Evolutionary conservation across 2,888 invertebrate species (phyloP), one percentile per base, ranked within the genome.

Genomic region (Sinohyriopsis cumingii): DNA sequence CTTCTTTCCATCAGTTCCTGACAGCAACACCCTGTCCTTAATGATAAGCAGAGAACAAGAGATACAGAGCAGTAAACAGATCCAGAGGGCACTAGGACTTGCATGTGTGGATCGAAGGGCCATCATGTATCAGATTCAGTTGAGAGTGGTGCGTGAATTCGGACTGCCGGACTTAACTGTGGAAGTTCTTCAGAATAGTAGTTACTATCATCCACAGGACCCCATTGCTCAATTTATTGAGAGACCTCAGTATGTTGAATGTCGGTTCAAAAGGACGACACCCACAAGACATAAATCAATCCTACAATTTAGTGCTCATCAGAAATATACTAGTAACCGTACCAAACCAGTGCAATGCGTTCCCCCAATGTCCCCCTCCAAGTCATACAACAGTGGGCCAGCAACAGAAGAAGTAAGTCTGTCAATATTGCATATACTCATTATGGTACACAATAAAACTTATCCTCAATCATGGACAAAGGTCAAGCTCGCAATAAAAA

Each of bases 61-160:
- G 90, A 91, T 97, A 82, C 93, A 95, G 68, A 93, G 93, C 85
- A 93, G 94, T 65, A 94, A 95, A 6, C 93, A 94, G 88, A 95
- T 95, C 86, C 94, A 94, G 87, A 92, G 95, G 67, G 96, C 96
- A 63, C 92, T 95, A 74, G 94, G 94, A 73, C 92, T 95, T 75
- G 93, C 94, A 12, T 95, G 80, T 67, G 75, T 81, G 53, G 88
- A 95, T 78, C 93, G 94, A 67, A 93, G 93, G 80, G 94, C 95
- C 86, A 94, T 96, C 75, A 93, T 93, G 83, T 92, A 94, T 77
- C 93, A 94, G 92, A 93, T 96, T 78, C 94, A 96, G 70, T 91
- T 98, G 83, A 93, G 97, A 12, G 96, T 97, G 2, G 97, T 98
- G 20, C 93, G 98, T 63, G 98, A 98, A 91, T 95, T 96, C 91